A percentile compares a stretch with the other conserved stretches of the same genome.
Evolutionary conservation across 2,113 vertebrate genomes (phyloP).

Genomic region (Crotophaga sulcirostris): DNA sequence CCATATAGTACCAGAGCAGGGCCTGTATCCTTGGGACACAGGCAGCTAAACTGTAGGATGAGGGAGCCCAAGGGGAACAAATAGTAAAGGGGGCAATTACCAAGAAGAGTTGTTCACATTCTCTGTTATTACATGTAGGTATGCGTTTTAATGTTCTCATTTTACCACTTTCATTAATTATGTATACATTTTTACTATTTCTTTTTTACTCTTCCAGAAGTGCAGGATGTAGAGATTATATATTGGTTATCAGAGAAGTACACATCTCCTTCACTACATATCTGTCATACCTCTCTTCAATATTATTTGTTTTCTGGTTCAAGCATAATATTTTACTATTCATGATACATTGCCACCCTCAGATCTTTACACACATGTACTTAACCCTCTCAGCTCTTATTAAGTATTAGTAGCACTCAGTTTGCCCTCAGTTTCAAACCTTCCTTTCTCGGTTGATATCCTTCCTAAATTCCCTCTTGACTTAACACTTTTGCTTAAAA

Average conservation of each 20-base stretch:
- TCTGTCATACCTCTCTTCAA: neutral
- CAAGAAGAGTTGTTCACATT: neutral
- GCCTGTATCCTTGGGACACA: neutral
- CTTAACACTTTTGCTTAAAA: neutral
- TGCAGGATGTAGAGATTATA: neutral
- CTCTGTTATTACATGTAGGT: neutral
- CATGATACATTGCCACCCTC: neutral
- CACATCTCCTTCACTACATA: neutral
- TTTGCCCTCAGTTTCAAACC: neutral
- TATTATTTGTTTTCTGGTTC: neutral
- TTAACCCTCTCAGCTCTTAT: neutral
- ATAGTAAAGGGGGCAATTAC: neutral
- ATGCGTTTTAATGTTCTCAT: neutral
- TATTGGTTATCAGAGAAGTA: neutral
- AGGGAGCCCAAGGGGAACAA: neutral
- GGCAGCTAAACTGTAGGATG: neutral
- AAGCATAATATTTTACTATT: neutral
- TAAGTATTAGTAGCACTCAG: neutral
- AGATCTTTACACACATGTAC: neutral
- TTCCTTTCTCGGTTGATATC: fast-evolving
- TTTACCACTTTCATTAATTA: neutral
- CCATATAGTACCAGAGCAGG: neutral
- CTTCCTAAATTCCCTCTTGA: neutral
- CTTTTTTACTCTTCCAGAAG: neutral
- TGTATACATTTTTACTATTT: neutral